A percentile compares a stretch with the other conserved stretches of the same genome.
These are phyloP conservation scores for Tinea trinotella DNA, from an alignment of 2,888 invertebrate species.

Conservation along the genomic window DNA sequence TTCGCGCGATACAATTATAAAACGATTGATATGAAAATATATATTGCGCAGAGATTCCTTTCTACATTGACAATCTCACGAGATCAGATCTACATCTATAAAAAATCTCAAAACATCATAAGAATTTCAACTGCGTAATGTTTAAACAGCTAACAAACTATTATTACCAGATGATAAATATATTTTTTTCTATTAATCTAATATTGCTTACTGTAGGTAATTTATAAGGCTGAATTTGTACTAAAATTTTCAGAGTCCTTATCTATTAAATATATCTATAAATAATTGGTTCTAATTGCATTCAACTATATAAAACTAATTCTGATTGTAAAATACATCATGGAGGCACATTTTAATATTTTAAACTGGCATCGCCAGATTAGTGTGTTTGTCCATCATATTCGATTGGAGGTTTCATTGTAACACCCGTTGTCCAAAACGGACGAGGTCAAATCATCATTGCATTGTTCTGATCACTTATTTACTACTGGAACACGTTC, in stretches of 20 bases:
- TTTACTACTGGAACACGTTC: not conserved
- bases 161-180: not conserved
- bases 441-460: not conserved
- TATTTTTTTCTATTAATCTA: not conserved
- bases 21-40: not conserved
- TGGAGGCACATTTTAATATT: not conserved
- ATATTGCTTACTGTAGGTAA: slow-evolving; percentile 1
- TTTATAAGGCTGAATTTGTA: slow-evolving; percentile 10
- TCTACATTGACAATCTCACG: not conserved
- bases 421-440: not conserved
- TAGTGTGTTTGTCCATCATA: not conserved
- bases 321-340: not conserved
- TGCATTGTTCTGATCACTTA: not conserved
- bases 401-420: not conserved
- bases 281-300: slow-evolving; percentile 10
- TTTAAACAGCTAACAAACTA: not conserved
- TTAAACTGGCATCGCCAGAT: slow-evolving; percentile 8
- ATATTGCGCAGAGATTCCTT: not conserved
- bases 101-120: not conserved
- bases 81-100: not conserved
- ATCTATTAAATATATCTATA: not conserved
- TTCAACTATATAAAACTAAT: not conserved
- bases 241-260: not conserved
- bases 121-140: not conserved
- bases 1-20: not conserved